Base-by-base conservation (phyloP, 1,140 invertebrate species). In the Hirudo medicinalis region DNA sequence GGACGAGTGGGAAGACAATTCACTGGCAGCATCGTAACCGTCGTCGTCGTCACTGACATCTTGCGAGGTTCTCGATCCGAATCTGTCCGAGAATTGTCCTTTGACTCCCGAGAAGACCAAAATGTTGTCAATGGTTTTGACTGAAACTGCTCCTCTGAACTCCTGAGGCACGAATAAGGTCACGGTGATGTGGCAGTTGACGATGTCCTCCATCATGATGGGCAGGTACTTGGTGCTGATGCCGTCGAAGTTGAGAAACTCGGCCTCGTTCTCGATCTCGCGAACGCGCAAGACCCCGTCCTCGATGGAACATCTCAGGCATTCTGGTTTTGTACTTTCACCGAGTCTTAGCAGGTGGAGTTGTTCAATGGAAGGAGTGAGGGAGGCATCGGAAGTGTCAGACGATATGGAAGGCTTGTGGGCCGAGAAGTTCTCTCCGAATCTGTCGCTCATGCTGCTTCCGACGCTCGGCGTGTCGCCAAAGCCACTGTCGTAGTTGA, bases 121-220 rank as follows among this genome's bases (percentile, higher is more conserved):
- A 22, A 63, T 63, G 57, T 63, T 63, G 57, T 63, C 57, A 22
- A 63, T 63, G 29, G 57, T 63, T 63, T 63, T 63, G 57, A 63
- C 57, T n/a, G 22, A 32, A 63, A 63, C 57, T 13, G 22, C 29
- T 25, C 29, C 57, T 63, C 57, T 63, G 57, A 63, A 22, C 29
- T 63, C 22, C 57, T 63, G 22, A 63, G 57, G 57, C 15, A 63
- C 57, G 29, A 63, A 63, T 6, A 63, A 20, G 22, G 57, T 63
- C 11, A 63, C 29, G 6, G 29, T 32, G 29, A 63, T 32, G 22
- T 63, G 9, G 57, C 57, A 63, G 57, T 63, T 63, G 9, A 63
- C 57, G 11, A 63, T 25, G 57, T 63, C 57, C 20, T 63, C 57
- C 3, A 6, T 63, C 29, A 63, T n/a, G 9, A 63, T n/a, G 22